Evolutionary conservation across 1,140 invertebrate species (phyloP), one percentile per base, ranked within the genome.

Genomic region (Drosophila asahinai): DNA sequence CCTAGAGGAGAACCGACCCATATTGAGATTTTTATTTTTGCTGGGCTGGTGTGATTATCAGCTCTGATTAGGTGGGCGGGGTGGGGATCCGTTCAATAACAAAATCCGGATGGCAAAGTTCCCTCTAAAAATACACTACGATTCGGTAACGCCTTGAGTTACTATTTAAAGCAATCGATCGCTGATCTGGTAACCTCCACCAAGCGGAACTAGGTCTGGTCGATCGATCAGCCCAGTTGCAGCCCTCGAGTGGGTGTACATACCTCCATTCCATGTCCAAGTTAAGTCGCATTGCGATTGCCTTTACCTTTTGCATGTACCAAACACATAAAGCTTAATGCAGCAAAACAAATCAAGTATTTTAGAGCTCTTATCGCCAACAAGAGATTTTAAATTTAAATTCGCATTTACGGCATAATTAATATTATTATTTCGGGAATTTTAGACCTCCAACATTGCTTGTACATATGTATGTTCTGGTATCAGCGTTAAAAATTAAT

Each of bases 61-160:
- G 57, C 8, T 17, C 49, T 48, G 68, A 82, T 86, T 72, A 80
- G 70, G 83, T 79, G 76, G 83, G 83, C 63, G 79, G 71, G 30
- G 27, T 57, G 22, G 14, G 1, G 1, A 8, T n/a, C 25, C 14
- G 38, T 61, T 64, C 33, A 64, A 79, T 40, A 87, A 79, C 74
- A 54, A 70, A 78, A 40, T 77, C 62, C 36, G 52, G 47, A 52
- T 45, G 57, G 52, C 61, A 80, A 80, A 76, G 64, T 54, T 49
- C 57, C 27, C 47, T 74, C 81, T 84, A 84, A 78, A 84, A 86
- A 84, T 84, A 86, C 64, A n/a, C 43, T 9, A 4, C 48, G 33
- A 42, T 59, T 55, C 27, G 42, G 25, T 66, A 40, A 62, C 43
- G 14, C 51, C 45, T 12, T 55, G 49, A 11, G 8, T 43, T 27